A percentile compares a stretch with the other conserved stretches of the same genome.
These are phyloP conservation scores for Parazoanthus swiftii DNA, from an alignment of 92 coral and sea anemone genomes.

Conservation along the genomic window DNA sequence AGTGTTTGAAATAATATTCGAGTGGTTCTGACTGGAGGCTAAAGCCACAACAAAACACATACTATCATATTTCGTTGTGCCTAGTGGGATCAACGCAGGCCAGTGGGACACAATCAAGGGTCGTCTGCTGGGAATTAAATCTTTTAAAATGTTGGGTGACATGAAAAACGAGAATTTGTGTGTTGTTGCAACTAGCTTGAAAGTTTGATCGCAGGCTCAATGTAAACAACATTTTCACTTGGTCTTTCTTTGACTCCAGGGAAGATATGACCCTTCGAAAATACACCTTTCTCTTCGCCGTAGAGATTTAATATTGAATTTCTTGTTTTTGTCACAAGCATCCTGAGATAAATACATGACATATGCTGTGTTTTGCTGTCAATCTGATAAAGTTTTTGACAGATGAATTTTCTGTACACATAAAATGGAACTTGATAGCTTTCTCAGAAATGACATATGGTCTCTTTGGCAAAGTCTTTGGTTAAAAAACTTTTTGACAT, in stretches of 20 bases:
- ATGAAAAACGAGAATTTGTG: not conserved
- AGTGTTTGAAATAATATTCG: not conserved
- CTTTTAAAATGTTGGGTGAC: not conserved
- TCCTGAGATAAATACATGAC: constrained; percentile 7
- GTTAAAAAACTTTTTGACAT: constrained; percentile 23
- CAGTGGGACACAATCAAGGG: constrained; percentile 15
- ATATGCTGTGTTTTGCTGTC: constrained; percentile 5
- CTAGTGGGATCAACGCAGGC: constrained; percentile 14
- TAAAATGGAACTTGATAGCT: constrained; percentile 9
- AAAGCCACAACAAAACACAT: not conserved
- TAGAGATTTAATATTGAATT: not conserved
- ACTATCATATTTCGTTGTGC: constrained; percentile 30
- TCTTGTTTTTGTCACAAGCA: constrained; percentile 13
- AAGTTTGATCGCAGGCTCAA: constrained; percentile 42
- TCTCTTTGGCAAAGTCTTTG: constrained; percentile 24
- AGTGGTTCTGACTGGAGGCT: constrained; percentile 24
- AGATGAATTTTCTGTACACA: not conserved
- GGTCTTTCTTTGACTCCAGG: not conserved
- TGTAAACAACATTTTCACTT: not conserved
- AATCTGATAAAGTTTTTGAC: constrained; percentile 28
- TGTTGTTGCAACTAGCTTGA: not conserved
- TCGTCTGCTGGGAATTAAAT: not conserved
- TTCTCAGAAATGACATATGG: constrained; percentile 36
- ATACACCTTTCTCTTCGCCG: not conserved
- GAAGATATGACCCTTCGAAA: not conserved